Percentiles rank a stretch among this genome's conserved stretches.
These are phyloP conservation scores for Syrmaticus mikado DNA, from an alignment of 2,113 vertebrate species.

Conservation along the genomic window DNA sequence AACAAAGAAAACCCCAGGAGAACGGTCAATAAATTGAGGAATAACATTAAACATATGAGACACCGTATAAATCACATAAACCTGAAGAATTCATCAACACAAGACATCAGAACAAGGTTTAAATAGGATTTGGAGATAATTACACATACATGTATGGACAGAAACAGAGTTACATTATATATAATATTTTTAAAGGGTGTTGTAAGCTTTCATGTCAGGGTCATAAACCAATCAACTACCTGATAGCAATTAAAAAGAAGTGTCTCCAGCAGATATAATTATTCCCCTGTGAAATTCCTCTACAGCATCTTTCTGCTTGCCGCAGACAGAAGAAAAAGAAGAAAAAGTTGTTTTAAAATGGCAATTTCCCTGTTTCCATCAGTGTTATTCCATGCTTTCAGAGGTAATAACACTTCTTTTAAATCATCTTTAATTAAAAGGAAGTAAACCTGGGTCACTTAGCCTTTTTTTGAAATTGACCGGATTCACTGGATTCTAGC, in stretches of 20 bases:
- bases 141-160: background rate
- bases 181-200: background rate
- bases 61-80: background rate
- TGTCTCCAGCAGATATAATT: conserved; percentile 18
- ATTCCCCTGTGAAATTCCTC: conserved; percentile 5
- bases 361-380: background rate
- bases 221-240: conserved; percentile 28
- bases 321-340: conserved; percentile 4
- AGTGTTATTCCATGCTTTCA: background rate
- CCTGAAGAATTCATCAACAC: background rate
- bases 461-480: background rate
- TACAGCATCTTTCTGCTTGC: background rate
- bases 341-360: background rate
- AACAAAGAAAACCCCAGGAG: conserved; percentile 9
- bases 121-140: conserved; percentile 23
- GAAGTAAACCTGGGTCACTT: background rate
- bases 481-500: background rate
- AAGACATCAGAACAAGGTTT: background rate
- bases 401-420: background rate
- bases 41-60: background rate
- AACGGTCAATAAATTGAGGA: conserved; percentile 10
- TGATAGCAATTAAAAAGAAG: conserved; percentile 45
- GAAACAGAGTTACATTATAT: background rate
- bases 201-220: background rate
- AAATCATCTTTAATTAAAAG: background rate